phyloP scores from a whole-genome alignment of 2,797 vertebrate species.

The Brachyalestes nurse region DNA sequence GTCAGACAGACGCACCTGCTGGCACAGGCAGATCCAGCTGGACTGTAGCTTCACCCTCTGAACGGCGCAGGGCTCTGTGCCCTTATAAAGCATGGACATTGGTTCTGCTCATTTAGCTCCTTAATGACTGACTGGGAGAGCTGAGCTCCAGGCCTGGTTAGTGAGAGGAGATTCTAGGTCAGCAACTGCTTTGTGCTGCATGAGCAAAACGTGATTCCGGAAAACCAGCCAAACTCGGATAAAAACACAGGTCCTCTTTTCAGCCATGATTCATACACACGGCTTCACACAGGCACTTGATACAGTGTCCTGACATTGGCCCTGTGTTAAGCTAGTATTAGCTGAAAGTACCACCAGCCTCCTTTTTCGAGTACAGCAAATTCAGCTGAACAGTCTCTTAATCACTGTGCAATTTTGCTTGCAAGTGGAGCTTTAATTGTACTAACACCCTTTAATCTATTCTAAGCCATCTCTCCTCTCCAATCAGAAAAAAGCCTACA shows the following conservation, averaged over 20 bases:
- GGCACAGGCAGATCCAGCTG: slow-evolving; percentile 35
- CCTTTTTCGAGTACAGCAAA: slow-evolving; percentile 24
- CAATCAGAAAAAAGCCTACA: neutral
- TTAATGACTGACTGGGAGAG: slow-evolving; percentile 43
- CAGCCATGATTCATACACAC: slow-evolving; percentile 10
- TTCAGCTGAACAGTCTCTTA: slow-evolving; percentile 35
- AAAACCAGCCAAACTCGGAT: slow-evolving; percentile 33
- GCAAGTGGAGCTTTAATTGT: slow-evolving; percentile 36
- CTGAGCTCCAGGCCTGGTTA: slow-evolving; percentile 45
- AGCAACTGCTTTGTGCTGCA: slow-evolving; percentile 51
- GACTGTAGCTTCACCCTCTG: slow-evolving; percentile 15
- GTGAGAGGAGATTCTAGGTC: slow-evolving; percentile 59
- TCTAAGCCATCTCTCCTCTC: neutral
- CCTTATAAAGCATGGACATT: slow-evolving; percentile 32
- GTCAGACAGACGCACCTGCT: slow-evolving; percentile 18
- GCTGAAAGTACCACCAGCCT: neutral
- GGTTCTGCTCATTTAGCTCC: slow-evolving; percentile 31
- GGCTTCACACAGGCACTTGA: slow-evolving; percentile 29
- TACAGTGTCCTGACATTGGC: slow-evolving; percentile 3
- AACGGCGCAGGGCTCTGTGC: slow-evolving; percentile 24
- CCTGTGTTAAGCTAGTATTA: slow-evolving; percentile 30
- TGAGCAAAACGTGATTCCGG: slow-evolving; percentile 46
- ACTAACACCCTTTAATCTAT: slow-evolving; percentile 43
- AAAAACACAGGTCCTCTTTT: slow-evolving; percentile 17
- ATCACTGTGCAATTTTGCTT: slow-evolving; percentile 37